Percentiles rank a stretch among this genome's conserved stretches.
Conservation (phyloP, 2,888 invertebrate genomes). For the Campoplex capitator region DNA sequence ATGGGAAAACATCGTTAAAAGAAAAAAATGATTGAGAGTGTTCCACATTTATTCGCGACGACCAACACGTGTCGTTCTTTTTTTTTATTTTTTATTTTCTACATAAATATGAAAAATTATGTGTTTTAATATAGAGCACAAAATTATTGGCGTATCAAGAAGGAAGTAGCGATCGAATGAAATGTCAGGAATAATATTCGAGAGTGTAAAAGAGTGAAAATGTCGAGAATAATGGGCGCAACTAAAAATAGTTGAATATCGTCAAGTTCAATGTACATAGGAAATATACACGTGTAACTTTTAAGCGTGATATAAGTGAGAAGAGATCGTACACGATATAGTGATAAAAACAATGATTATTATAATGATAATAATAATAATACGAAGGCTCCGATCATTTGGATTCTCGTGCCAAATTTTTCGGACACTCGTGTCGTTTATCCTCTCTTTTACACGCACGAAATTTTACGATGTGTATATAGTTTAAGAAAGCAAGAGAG, state of each 20-base stretch:
- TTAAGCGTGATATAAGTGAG: background rate
- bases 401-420: conserved; percentile 37
- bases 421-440: conserved; percentile 27
- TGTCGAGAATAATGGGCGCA: conserved; percentile 10
- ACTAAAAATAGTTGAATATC: conserved; percentile 29
- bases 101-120: conserved; percentile 9
- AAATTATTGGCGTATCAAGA: background rate
- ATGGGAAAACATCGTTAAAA: background rate
- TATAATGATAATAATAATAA: conserved; percentile 14
- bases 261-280: conserved; percentile 38
- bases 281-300: conserved; percentile 3
- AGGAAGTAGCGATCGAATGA: background rate
- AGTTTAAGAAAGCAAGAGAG: background rate
- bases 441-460: background rate
- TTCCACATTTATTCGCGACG: background rate
- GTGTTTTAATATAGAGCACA: background rate
- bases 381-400: conserved; percentile 1
- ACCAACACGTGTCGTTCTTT: background rate
- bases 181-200: background rate
- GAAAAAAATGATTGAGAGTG: background rate
- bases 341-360: background rate
- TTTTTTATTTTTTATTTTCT: background rate
- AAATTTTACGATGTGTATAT: conserved; percentile 25
- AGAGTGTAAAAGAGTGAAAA: background rate
- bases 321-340: background rate